A percentile compares a stretch with the other conserved stretches of the same genome.
These are phyloP conservation scores for Schrankia costaestrigalis DNA, from an alignment of 2,888 invertebrate genomes.

Conservation along the genomic window DNA sequence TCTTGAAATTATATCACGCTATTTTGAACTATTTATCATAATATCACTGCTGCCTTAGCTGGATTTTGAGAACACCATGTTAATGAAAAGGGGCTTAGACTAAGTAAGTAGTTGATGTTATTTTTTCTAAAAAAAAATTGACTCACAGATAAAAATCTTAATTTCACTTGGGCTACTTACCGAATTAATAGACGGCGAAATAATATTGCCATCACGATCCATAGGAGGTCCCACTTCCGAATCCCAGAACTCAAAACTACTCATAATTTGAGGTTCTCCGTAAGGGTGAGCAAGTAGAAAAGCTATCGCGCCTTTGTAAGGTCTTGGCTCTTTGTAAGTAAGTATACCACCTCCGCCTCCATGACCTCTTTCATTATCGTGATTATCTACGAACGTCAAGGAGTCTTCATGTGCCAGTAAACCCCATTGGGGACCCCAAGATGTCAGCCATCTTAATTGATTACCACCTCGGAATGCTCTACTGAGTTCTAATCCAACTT, in stretches of 20 bases:
- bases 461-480: conserved; percentile 69
- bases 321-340: conserved; percentile 82
- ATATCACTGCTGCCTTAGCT: too few relatives aligned
- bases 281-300: conserved; percentile 93
- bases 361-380: conserved; percentile 88
- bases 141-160: not conserved
- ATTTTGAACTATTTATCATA: too few relatives aligned
- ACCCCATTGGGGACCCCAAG: conserved; percentile 84
- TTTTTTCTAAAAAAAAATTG: not conserved
- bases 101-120: not conserved
- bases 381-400: conserved; percentile 89
- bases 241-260: conserved; percentile 87
- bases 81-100: too few relatives aligned
- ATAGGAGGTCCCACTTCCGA: conserved; percentile 85
- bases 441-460: conserved; percentile 80
- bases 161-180: conserved; percentile 40
- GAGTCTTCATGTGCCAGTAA: conserved; percentile 77
- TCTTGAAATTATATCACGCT: too few relatives aligned
- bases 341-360: conserved; percentile 79
- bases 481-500: conserved; percentile 70
- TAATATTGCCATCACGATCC: conserved; percentile 80
- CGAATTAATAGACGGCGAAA: conserved; percentile 83
- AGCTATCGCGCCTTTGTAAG: conserved; percentile 89
- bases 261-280: conserved; percentile 90
- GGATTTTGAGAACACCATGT: too few relatives aligned